These are phyloP conservation scores for Lamellibrachia satsuma DNA, from an alignment of 2,888 invertebrate genomes.

Conservation along the genomic window DNA sequence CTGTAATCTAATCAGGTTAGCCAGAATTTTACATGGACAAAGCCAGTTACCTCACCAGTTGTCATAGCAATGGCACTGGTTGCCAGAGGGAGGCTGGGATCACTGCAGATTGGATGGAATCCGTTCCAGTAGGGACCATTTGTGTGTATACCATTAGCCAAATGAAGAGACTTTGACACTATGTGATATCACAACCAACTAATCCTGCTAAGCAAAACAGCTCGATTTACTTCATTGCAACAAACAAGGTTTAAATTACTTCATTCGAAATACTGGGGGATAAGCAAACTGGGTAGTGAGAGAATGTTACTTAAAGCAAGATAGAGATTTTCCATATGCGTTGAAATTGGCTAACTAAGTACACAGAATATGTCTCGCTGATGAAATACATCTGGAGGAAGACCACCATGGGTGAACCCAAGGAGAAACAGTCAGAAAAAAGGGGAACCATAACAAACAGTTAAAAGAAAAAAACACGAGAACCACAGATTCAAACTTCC, in stretches of 20 bases:
- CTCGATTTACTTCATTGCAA: background rate
- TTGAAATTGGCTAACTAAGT: conserved; percentile 1
- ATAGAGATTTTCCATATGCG: background rate
- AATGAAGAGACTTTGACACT: background rate
- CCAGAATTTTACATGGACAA: conserved; percentile 4
- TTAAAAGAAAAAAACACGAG: background rate
- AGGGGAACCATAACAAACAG: no score
- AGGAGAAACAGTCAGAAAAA: background rate
- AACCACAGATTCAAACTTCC: background rate
- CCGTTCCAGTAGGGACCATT: background rate
- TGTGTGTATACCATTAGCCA: background rate
- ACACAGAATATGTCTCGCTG: background rate
- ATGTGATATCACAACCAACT: background rate
- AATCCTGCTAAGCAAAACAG: background rate
- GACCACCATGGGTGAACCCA: background rate
- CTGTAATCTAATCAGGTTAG: background rate
- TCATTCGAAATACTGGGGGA: background rate
- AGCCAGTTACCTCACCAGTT: background rate
- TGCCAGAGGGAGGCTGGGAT: background rate
- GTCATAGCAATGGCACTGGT: background rate
- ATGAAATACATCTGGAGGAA: background rate
- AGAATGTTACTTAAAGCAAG: background rate
- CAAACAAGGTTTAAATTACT: background rate
- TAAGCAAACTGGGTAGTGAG: background rate
- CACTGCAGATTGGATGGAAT: background rate